Conservation (phyloP, 2,113 vertebrate genomes). For the Anser cygnoides region DNA sequence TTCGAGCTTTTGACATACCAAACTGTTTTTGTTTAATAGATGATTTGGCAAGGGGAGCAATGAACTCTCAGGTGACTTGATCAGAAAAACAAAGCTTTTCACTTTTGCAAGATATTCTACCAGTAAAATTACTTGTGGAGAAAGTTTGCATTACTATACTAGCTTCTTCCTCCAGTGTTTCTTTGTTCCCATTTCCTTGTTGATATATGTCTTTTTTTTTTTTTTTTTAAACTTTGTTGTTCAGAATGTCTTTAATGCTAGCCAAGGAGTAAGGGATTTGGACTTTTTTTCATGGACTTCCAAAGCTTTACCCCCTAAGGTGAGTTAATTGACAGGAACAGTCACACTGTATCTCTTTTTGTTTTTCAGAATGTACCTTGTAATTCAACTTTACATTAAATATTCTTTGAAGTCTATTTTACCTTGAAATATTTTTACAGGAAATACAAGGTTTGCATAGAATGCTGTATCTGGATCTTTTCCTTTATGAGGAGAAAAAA, state of each 20-base stretch:
- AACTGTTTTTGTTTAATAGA: constrained; percentile 59
- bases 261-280: constrained; percentile 97
- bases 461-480: background rate
- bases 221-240: constrained; percentile 92
- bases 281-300: constrained; percentile 95
- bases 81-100: constrained; percentile 20
- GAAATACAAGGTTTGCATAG: background rate
- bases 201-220: constrained; percentile 91
- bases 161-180: constrained; percentile 70
- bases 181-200: constrained; percentile 78
- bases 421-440: constrained; percentile 5
- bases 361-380: constrained; percentile 66
- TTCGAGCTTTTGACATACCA: constrained; percentile 71
- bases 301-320: constrained; percentile 92
- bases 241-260: constrained; percentile 99
- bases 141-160: constrained; percentile 53
- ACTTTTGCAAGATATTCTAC: constrained; percentile 28
- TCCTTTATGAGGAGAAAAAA: background rate
- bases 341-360: constrained; percentile 67
- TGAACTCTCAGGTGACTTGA: constrained; percentile 66
- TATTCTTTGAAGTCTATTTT: constrained; percentile 36
- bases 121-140: constrained; percentile 29
- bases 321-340: constrained; percentile 87
- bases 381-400: constrained; percentile 17
- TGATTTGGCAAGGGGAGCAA: constrained; percentile 52